Conservation (phyloP, 2,797 vertebrate genomes). For the Argyrosomus regius region DNA sequence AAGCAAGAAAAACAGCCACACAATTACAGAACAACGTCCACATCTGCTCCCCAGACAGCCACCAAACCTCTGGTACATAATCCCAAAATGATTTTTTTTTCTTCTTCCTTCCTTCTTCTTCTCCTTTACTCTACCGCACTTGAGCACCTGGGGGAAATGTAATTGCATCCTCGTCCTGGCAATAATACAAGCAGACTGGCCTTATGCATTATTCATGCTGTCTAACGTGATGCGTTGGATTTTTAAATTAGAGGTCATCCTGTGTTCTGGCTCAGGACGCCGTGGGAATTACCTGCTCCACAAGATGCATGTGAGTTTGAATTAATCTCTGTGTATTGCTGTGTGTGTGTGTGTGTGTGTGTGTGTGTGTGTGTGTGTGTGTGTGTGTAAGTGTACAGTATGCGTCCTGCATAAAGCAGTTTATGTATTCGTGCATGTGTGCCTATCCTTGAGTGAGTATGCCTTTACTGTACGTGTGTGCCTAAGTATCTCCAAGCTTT, state of each 20-base stretch:
- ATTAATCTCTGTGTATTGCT: background rate
- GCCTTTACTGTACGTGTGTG: background rate
- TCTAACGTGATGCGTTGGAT: constrained; percentile 63
- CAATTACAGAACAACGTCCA: constrained; percentile 18
- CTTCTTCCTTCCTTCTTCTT: background rate
- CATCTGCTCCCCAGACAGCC: constrained; percentile 22
- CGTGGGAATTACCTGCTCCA: constrained; percentile 62
- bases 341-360: constrained; percentile 1
- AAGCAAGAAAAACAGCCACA: constrained; percentile 30
- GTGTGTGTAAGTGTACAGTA: background rate
- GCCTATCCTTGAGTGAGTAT: background rate
- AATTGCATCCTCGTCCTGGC: constrained; percentile 77
- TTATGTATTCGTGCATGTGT: background rate
- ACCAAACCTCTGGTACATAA: background rate
- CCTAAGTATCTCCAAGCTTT: background rate
- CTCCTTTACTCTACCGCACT: constrained; percentile 46
- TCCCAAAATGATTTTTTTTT: constrained; percentile 29
- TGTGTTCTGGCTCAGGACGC: constrained; percentile 52
- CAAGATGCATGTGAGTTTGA: constrained; percentile 21
- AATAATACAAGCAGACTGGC: constrained; percentile 73
- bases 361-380: background rate
- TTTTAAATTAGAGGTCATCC: constrained; percentile 83
- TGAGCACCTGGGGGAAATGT: constrained; percentile 73
- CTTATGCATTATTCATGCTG: constrained; percentile 81
- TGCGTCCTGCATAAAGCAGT: constrained; percentile 4